Conservation (phyloP, 2,888 invertebrate species). For the Brachylomia viminalis region DNA sequence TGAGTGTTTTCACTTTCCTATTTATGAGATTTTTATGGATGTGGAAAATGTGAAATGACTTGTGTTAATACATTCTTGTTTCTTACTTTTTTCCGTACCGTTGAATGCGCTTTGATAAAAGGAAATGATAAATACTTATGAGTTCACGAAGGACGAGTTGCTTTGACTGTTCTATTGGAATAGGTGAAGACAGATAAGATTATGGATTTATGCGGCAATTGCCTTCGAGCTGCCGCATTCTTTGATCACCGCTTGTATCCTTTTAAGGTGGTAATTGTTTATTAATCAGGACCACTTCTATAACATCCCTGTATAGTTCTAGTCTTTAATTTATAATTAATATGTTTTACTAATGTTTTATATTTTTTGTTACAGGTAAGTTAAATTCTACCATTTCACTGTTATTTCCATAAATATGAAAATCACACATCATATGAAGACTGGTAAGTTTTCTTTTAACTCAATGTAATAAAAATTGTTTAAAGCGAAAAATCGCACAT, state of each 20-base stretch:
- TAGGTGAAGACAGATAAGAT: background rate
- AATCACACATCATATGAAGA: background rate
- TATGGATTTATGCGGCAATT: slow-evolving; percentile 33
- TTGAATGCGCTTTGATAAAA: slow-evolving; percentile 22
- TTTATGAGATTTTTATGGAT: slow-evolving; percentile 6
- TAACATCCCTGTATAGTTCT: background rate
- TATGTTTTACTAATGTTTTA: slow-evolving; percentile 11
- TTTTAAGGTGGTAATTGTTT: background rate
- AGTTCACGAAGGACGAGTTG: slow-evolving; percentile 13
- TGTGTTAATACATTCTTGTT: background rate
- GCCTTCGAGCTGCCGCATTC: slow-evolving; percentile 17
- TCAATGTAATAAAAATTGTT: background rate
- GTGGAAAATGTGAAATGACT: background rate
- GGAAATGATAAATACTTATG: slow-evolving; percentile 24
- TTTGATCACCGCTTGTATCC: background rate
- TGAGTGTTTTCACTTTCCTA: slow-evolving; percentile 57
- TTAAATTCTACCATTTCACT: background rate
- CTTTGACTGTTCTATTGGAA: slow-evolving; percentile 44
- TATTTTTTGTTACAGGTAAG: slow-evolving; percentile 60
- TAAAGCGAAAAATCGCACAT: background rate
- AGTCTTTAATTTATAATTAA: background rate
- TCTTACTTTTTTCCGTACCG: slow-evolving; percentile 15
- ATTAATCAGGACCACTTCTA: background rate
- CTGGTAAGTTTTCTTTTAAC: slow-evolving; percentile 22
- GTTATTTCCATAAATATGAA: background rate